Evolutionary conservation across 1,140 invertebrate genomes (phyloP).

Genomic region (Epicauta chinensis): DNA sequence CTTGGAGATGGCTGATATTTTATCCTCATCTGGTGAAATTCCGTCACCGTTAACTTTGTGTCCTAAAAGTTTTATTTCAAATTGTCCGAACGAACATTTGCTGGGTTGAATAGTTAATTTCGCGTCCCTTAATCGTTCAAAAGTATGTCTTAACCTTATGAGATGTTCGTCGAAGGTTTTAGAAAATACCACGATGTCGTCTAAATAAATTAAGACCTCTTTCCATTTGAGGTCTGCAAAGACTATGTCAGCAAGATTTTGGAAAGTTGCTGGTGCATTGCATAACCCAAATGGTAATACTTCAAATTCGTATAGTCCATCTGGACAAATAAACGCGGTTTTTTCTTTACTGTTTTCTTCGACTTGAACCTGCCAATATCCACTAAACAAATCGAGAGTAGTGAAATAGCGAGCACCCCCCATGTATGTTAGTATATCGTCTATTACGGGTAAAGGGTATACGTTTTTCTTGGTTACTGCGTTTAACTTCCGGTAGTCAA

Average conservation of each 20-base stretch:
- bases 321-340: background rate
- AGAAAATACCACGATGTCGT: slow-evolving; percentile 10
- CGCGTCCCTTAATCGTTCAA: background rate
- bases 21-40: background rate
- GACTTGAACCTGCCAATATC: slow-evolving; percentile 45
- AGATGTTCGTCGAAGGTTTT: slow-evolving; percentile 8
- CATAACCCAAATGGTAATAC: slow-evolving; percentile 26
- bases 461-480: background rate
- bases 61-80: slow-evolving; percentile 4
- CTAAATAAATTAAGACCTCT: slow-evolving; percentile 7
- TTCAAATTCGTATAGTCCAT: slow-evolving; percentile 1
- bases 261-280: slow-evolving; percentile 22
- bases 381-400: slow-evolving; percentile 41
- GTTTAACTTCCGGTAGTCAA: slow-evolving; percentile 12
- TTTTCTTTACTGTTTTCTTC: background rate
- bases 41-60: background rate
- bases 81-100: background rate
- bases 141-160: background rate
- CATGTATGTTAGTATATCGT: background rate
- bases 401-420: slow-evolving; percentile 5
- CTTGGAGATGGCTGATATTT: background rate
- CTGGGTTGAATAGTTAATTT: background rate
- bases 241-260: slow-evolving; percentile 5
- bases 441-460: background rate
- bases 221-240: slow-evolving; percentile 12